Base-by-base conservation (phyloP, 2,888 invertebrate genomes). In the Xylota sylvarum region DNA sequence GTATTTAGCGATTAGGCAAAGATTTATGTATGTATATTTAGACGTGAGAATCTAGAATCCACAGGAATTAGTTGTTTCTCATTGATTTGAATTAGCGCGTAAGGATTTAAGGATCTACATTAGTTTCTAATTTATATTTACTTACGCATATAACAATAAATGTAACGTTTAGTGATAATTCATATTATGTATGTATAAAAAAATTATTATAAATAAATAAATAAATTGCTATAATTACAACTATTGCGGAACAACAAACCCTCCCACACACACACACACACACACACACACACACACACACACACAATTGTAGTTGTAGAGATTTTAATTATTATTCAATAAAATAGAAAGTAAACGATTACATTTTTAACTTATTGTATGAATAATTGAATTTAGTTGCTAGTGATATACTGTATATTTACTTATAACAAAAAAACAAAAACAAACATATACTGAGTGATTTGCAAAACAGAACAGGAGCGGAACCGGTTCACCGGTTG, bases 41-140 rank as follows among this genome's bases (percentile, higher is more conserved):
- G 30, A 32, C n/a, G 19, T 40, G 17, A 65, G 48, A 40, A 69
- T 37, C 55, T 7, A 23, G 27, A 50, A 52, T 40, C 55, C 55
- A n/a, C 2, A 6, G 19, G 43, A 23, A 4, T 10, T 23, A 52
- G 14, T 37, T 55, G 81, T 81, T 76, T 80, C 76, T 64, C 74
- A 46, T 43, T 65, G 32, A 86, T 72, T 86, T 85, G 70, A 19
- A 65, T 52, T 55, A 74, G 58, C 9, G 58, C 9, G 37, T 69
- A 35, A 64, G 70, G 46, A 72, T 76, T 76, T 69, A 74, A 80
- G 77, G 82, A 81, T 82, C 81, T 86, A 82, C 82, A 73, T 82
- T 81, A 86, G 82, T 82, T 86, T 82, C 77, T 86, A 81, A 86
- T 82, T 86, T 86, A 86, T 86, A 86, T 82, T 82, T 62, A 73